Base-by-base conservation (phyloP, 2,797 vertebrate genomes). In the Scleropages formosus region DNA sequence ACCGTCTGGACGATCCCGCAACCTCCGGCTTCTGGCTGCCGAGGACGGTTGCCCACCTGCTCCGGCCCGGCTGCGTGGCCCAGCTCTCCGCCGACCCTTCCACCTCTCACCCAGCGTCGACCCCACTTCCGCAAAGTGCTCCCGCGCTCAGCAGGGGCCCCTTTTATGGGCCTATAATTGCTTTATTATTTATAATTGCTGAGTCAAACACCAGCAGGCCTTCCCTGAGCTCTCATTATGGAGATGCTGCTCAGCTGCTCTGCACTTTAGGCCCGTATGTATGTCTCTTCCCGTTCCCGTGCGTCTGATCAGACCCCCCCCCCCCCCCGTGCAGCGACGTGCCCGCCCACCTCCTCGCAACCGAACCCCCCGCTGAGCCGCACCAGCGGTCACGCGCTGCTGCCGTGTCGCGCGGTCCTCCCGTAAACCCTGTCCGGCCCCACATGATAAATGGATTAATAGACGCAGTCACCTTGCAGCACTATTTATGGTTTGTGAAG, bases 1-100 rank as follows among this genome's bases (percentile, higher is more conserved):
- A 78, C 81, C 77, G 78, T 66, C 39, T 64, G 22, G 68, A 69
- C 51, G 72, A 68, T 75, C 74, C 65, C 26, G 67, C 67, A 31
- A 58, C 31, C 26, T 74, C 67, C 72, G 24, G 67, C 71, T 72
- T 75, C 66, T 65, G 53, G 63, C 31, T 53, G 75, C 75, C 67
- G n/a, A n/a, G n/a, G n/a, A n/a, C n/a, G n/a, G n/a, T n/a, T n/a
- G n/a, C n/a, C n/a, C n/a, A n/a, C 72, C 66, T 60, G 70, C 72
- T 75, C 39, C 16, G 8, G 44, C 9, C n/a, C 4, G 58, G 27
- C 66, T 13, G n/a, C n/a, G 51, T 49, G 26, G 51, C 13, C 15
- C 6, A 51, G 68, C 53, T 51, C 31, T 39, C 31, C 2, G 31
- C 2, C 39, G 31, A 39, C 31, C 31, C 6, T 39, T 71, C 51